A percentile compares a stretch with the other conserved stretches of the same genome.
Conservation (phyloP, 2,113 vertebrate species). For the Chaetops frenatus region DNA sequence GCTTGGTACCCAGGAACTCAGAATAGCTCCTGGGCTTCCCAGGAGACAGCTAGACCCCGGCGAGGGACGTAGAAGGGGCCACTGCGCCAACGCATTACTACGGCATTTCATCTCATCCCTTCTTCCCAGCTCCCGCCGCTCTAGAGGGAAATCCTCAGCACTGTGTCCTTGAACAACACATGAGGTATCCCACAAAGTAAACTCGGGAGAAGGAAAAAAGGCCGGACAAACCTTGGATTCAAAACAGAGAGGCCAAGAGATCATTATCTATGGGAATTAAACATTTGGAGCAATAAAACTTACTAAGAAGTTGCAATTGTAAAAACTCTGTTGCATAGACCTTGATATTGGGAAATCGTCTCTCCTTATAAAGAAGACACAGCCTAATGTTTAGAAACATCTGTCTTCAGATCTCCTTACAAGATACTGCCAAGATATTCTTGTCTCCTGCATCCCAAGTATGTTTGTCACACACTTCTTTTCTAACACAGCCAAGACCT, state of each 20-base stretch:
- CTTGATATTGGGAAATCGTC: rapidly evolving
- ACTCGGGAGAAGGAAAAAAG: rapidly evolving
- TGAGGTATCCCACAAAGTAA: no score
- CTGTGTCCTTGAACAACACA: no score
- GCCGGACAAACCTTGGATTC: neutral
- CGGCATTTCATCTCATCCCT: rapidly evolving
- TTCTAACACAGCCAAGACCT: neutral
- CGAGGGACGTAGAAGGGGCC: neutral
- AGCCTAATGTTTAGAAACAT: neutral
- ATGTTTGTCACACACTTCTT: neutral
- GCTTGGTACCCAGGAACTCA: neutral
- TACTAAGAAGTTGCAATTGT: neutral
- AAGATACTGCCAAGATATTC: neutral
- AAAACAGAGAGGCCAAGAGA: neutral
- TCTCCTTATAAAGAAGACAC: neutral
- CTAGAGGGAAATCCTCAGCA: neutral
- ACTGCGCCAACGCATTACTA: rapidly evolving
- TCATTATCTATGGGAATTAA: neutral
- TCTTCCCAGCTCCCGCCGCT: no score
- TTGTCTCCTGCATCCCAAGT: neutral
- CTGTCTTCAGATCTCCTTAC: neutral
- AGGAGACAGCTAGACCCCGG: rapidly evolving
- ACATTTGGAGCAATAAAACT: neutral
- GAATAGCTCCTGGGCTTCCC: neutral
- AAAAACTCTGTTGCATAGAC: neutral